A percentile compares a stretch with the other conserved stretches of the same genome.
Conservation (phyloP, 2,113 vertebrate species). For the Chloropsis cyanopogon region DNA sequence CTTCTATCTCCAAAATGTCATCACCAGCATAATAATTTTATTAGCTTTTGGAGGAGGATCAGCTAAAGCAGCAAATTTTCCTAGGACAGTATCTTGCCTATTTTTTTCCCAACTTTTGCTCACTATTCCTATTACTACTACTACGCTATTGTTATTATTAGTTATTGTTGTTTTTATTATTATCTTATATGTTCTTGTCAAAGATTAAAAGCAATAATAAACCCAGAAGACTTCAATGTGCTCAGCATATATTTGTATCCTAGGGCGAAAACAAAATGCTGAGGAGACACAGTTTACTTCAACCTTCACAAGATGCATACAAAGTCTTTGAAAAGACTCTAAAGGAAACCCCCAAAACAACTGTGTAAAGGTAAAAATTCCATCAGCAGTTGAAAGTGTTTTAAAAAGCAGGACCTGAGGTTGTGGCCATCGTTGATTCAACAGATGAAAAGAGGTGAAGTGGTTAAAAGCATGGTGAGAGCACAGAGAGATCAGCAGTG, state of each 20-base stretch:
- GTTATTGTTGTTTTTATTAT: not conserved
- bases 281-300: not conserved
- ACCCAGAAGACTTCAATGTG: not conserved
- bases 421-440: not conserved
- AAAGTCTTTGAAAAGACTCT: not conserved
- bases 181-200: not conserved
- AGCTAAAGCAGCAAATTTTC: not conserved
- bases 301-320: not conserved
- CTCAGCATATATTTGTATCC: not conserved
- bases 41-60: not conserved
- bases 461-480: not conserved
- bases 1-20: not conserved
- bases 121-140: not conserved
- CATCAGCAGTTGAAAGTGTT: not conserved
- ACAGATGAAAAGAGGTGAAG: constrained; percentile 1
- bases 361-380: not conserved
- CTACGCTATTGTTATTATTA: not conserved
- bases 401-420: not conserved
- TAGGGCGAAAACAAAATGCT: not conserved
- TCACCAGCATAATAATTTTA: not conserved
- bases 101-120: not conserved
- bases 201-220: not conserved
- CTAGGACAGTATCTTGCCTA: not conserved
- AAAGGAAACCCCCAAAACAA: not conserved
- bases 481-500: not conserved